Evolutionary conservation across 2,888 invertebrate species (phyloP).

Genomic region (Plagiodera versicolora): DNA sequence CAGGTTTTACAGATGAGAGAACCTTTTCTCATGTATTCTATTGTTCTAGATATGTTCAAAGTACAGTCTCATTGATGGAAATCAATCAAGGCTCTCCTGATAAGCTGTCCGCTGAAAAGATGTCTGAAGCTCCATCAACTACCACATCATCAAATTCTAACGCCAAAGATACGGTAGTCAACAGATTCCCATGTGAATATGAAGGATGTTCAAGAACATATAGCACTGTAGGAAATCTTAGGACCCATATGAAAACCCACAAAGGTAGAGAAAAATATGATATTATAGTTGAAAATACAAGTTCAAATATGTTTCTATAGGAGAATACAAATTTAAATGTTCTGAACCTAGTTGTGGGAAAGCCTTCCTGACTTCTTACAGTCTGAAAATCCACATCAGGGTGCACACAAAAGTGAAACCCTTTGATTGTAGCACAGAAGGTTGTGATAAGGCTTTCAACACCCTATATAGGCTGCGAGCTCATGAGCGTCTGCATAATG

Average conservation of each 20-base stretch:
- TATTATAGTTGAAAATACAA: no score
- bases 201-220: slow-evolving; percentile 86
- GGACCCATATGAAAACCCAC: slow-evolving; percentile 95
- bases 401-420: slow-evolving; percentile 94
- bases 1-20: no score
- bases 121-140: slow-evolving; percentile 69
- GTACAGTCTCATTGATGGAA: slow-evolving; percentile 69
- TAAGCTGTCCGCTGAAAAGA: slow-evolving; percentile 66
- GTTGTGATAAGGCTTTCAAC: slow-evolving; percentile 92
- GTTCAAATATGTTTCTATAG: slow-evolving; percentile 57
- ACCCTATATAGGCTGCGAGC: slow-evolving; percentile 91
- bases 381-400: slow-evolving; percentile 90
- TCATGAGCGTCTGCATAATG: slow-evolving; percentile 90
- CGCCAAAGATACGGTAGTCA: slow-evolving; percentile 58
- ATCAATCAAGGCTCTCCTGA: slow-evolving; percentile 67
- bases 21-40: background rate
- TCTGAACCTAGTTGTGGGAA: slow-evolving; percentile 85
- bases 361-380: slow-evolving; percentile 92
- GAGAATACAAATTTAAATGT: slow-evolving; percentile 93
- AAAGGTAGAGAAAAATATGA: slow-evolving; percentile 79
- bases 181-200: slow-evolving; percentile 84
- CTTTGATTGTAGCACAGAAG: slow-evolving; percentile 79
- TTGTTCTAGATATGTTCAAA: slow-evolving; percentile 65
- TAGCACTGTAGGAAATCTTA: slow-evolving; percentile 90
- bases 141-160: slow-evolving; percentile 64